Evolutionary conservation across 2,888 invertebrate genomes (phyloP), one percentile per base, ranked within the genome.

Genomic region (Macaria liturata): DNA sequence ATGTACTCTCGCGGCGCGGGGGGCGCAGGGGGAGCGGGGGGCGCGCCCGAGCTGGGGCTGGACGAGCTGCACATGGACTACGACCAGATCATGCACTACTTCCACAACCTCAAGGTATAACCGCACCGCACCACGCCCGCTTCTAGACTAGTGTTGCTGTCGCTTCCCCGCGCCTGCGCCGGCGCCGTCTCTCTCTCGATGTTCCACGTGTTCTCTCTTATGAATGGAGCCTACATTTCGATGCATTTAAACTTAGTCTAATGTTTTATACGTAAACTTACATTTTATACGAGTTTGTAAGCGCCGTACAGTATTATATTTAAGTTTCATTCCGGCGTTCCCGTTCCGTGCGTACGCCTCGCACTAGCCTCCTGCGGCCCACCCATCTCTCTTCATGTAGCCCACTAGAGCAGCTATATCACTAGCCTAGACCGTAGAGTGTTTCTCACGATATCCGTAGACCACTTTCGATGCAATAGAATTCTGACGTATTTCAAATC

Each of bases 81-180:
- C 91, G 98, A 98, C 86, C 98, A 98, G 93, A 97, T 99, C 88
- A 97, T 98, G 97, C 97, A 98, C 86, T 98, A 98, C 92, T 98
- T 99, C 93, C 98, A 98, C 93, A 98, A 98, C 94, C 94, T 99
- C 82, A 98, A 98, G 94, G 98, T 98, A 93, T 90, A 91, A 84
- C 83, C 76, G 75, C 75, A 69, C 81, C 49, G 75, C 81, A 84
- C 82, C 49, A 60, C 59, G 77, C 81, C 76, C 75, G 90, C 90
- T 90, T 89, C 84, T 89, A 90, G 88, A 74, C 74, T 88, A 89
- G 86, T 83, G 81, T 88, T 81, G 88, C 88, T 86, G 80, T 76
- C 83, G 87, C 89, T 88, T 86, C 76, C 84, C 74, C 75, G 75
- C 67, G 68, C 72, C 73, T 73, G 66, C 80, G 77, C 76, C 74